phyloP scores from a whole-genome alignment of 2,888 invertebrate species.

The Keiferia lycopersicella region DNA sequence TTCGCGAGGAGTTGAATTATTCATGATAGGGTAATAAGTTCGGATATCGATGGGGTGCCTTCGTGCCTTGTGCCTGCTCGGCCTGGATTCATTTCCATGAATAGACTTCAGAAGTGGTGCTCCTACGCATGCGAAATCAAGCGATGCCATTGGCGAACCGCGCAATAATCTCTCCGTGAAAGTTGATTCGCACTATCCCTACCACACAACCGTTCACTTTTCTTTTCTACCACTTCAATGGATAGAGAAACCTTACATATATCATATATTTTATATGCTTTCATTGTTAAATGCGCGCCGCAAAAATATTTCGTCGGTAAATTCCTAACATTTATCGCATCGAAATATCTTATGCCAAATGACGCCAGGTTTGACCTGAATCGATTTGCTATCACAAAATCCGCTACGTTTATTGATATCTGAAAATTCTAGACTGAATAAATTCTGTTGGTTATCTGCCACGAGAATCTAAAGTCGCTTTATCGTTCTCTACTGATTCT shows the following conservation, averaged over 20 bases:
- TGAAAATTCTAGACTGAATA: constrained; percentile 11
- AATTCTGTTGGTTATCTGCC: constrained; percentile 5
- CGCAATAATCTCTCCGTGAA: constrained; percentile 59
- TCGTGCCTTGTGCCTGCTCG: constrained; percentile 45
- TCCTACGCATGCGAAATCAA: constrained; percentile 40
- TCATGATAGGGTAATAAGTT: constrained; percentile 55
- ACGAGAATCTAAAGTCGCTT: background rate
- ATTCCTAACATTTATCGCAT: constrained; percentile 2
- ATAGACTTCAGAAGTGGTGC: constrained; percentile 45
- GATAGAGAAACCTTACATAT: constrained; percentile 17
- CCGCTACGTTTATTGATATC: constrained; percentile 16
- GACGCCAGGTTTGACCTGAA: constrained; percentile 20
- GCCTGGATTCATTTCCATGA: constrained; percentile 47
- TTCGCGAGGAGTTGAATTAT: constrained; percentile 50
- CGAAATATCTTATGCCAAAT: constrained; percentile 13
- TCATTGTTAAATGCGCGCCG: background rate
- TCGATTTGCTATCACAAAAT: constrained; percentile 16
- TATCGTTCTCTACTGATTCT: constrained; percentile 32
- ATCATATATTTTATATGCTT: background rate
- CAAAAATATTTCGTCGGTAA: constrained; percentile 4
- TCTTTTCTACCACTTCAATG: constrained; percentile 33
- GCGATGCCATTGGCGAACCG: constrained; percentile 47
- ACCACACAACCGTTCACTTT: constrained; percentile 50
- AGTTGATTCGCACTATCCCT: constrained; percentile 62
- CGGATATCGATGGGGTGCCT: constrained; percentile 45